A percentile compares a stretch with the other conserved stretches of the same genome.
These are phyloP conservation scores for Orchesella cincta DNA, from an alignment of 1,140 invertebrate species.

Conservation along the genomic window DNA sequence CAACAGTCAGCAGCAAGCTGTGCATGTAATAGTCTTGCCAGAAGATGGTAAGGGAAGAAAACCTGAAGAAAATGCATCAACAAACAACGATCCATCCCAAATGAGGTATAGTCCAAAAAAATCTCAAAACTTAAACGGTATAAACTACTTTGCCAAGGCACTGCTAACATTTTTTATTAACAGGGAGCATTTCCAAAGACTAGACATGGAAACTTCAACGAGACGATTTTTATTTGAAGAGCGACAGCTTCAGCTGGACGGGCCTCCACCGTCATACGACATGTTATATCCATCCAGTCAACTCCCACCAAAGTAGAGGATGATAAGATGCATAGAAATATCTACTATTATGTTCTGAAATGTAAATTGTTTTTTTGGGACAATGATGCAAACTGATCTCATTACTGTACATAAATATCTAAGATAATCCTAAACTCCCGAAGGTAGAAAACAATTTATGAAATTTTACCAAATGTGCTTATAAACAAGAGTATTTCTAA, in stretches of 20 bases:
- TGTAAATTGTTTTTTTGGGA: too few species aligned
- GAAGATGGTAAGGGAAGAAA: conserved; percentile 8
- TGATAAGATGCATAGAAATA: neutral
- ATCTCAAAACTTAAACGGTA: too few species aligned
- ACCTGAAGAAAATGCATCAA: too few species aligned
- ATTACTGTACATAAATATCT: too few species aligned
- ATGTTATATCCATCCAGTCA: neutral
- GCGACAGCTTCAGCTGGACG: neutral
- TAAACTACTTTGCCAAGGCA: too few species aligned
- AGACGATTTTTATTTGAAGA: neutral
- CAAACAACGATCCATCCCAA: conserved; percentile 7
- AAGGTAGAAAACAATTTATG: too few species aligned
- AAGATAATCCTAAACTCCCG: too few species aligned
- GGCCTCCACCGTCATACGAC: conserved; percentile 6
- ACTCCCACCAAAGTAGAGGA: neutral
- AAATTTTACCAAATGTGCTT: too few species aligned
- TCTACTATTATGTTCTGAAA: neutral
- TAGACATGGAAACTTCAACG: neutral
- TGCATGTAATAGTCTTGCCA: neutral
- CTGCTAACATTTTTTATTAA: neutral
- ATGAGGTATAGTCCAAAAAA: too few species aligned
- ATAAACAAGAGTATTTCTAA: too few species aligned
- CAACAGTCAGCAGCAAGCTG: neutral
- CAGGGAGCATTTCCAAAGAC: conserved; percentile 1
- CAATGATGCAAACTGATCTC: too few species aligned